These are phyloP conservation scores for Diadophis punctatus DNA, from an alignment of 2,113 vertebrate genomes.

Conservation along the genomic window DNA sequence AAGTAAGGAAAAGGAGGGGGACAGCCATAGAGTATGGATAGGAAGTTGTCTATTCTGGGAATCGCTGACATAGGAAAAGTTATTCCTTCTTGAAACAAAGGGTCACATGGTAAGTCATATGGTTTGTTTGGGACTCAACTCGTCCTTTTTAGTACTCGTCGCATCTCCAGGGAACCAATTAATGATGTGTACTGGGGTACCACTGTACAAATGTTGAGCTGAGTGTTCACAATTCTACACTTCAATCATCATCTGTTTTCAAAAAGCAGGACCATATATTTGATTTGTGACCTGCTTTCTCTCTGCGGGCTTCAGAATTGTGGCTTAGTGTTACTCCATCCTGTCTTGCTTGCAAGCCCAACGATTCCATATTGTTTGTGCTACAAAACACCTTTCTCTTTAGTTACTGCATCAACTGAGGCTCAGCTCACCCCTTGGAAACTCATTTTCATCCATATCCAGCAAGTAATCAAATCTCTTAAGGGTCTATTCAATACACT, in stretches of 20 bases:
- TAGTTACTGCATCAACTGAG: not conserved
- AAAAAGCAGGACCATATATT: not conserved
- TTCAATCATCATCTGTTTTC: not conserved
- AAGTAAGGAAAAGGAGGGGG: too few relatives aligned
- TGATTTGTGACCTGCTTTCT: not conserved
- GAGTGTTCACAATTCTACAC: not conserved
- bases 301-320: not conserved
- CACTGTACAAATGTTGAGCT: not conserved
- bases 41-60: too few relatives aligned
- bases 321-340: not conserved
- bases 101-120: too few relatives aligned
- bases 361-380: not conserved
- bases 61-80: too few relatives aligned
- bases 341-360: not conserved
- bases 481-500: not conserved
- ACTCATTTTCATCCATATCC: not conserved
- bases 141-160: too few relatives aligned
- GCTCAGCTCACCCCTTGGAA: accelerated
- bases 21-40: too few relatives aligned
- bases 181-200: not conserved
- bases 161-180: too few relatives aligned
- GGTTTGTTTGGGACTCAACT: too few relatives aligned
- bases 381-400: not conserved
- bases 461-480: not conserved
- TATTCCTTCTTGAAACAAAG: too few relatives aligned